Base-by-base conservation (phyloP, 2,113 vertebrate species). In the Dromas ardeola region DNA sequence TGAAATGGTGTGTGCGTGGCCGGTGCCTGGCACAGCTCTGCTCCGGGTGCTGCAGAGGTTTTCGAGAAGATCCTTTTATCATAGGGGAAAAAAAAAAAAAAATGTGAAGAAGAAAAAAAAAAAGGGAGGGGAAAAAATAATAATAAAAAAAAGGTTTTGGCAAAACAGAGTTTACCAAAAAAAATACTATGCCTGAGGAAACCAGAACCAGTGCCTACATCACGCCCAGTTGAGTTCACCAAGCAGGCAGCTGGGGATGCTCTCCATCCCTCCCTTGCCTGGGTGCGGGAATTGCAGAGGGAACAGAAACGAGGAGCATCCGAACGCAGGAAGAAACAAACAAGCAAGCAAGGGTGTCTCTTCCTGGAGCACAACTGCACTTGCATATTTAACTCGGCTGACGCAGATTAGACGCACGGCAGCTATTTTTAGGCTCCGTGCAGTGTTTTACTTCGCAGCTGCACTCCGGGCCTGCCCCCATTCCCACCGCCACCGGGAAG, bases 401-500 rank as follows among this genome's bases (percentile, higher is more conserved):
- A 95, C 16, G 56, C 94, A 78, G 20, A n/a, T 23, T 27, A 82
- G 53, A 93, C 9, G 3, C 81, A 73, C 0, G 0, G 70, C 17
- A 26, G 90, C 88, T 95, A 78, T 90, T 97, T 93, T 81, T 94
- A 92, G 86, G 88, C 67, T 90, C 80, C 22, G 1, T 52, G 85
- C 82, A 49, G 80, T 7, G 45, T 58, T 93, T 85, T 52, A n/a
- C 42, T 77, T 3, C 12, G 40, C 50, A 25, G 85, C 88, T 55
- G 71, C 45, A 3, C 50, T 72, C 52, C 10, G 14, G 70, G 27
- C 30, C 36, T 71, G 76, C 8, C 38, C 20, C 63, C 10, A 0
- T 30, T 63, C 67, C 76, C 67, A 36, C 8, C 0, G 0, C 43
- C 63, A n/a, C 15, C 0, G 0, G n/a, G 34, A 45, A 4, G 29